These are phyloP conservation scores for Simalia tracyae DNA, from an alignment of 2,797 vertebrate species.

Conservation along the genomic window DNA sequence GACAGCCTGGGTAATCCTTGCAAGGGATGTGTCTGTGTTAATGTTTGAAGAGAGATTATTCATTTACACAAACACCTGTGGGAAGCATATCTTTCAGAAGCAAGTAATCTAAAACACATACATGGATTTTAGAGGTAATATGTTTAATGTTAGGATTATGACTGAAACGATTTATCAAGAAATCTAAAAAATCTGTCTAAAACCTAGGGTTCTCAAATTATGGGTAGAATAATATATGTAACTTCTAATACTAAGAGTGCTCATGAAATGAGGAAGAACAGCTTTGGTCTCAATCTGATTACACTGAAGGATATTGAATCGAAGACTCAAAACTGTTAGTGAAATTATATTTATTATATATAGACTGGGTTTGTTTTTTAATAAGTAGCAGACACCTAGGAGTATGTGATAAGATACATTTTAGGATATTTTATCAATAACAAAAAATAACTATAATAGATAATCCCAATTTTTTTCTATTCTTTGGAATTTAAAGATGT, in stretches of 20 bases:
- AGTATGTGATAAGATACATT: neutral
- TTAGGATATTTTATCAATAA: neutral
- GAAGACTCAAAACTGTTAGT: neutral
- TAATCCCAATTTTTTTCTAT: neutral
- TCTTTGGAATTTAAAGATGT: neutral
- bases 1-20: neutral
- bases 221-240: neutral
- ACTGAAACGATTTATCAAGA: neutral
- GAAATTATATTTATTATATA: neutral
- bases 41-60: neutral
- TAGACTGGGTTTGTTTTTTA: neutral
- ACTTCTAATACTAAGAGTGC: neutral
- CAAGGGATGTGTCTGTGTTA: neutral
- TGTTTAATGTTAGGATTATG: neutral
- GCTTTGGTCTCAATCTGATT: neutral
- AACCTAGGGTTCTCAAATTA: neutral
- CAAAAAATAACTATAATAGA: neutral
- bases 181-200: neutral
- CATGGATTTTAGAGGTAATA: neutral
- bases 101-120: neutral
- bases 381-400: neutral
- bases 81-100: neutral
- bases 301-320: neutral
- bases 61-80: neutral
- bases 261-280: neutral